A percentile compares a stretch with the other conserved stretches of the same genome.
These are phyloP conservation scores for Synergus laeviventris DNA, from an alignment of 2,888 invertebrate genomes.

Conservation along the genomic window DNA sequence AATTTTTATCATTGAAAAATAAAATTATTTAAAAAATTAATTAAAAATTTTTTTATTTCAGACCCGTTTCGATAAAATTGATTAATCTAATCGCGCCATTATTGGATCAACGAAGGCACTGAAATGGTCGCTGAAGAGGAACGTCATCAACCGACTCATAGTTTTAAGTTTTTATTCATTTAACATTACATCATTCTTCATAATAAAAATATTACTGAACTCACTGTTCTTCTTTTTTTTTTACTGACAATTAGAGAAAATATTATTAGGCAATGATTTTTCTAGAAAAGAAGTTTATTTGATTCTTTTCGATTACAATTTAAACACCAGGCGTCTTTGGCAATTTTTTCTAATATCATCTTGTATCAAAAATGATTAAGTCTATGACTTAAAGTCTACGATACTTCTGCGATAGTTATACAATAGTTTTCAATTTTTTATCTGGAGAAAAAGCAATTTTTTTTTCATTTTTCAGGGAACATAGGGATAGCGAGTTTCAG, in stretches of 20 bases:
- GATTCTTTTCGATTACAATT: slow-evolving; percentile 22
- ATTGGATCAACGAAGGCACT: slow-evolving; percentile 17
- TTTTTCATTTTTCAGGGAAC: neutral
- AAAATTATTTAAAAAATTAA: too few relatives aligned
- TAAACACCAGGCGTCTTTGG: slow-evolving; percentile 33
- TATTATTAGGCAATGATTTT: neutral
- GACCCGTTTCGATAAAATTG: slow-evolving; percentile 35
- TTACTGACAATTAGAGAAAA: neutral
- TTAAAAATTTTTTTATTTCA: neutral
- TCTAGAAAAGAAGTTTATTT: slow-evolving; percentile 28
- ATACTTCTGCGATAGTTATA: slow-evolving; percentile 24
- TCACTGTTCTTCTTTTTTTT: neutral
- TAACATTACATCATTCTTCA: neutral
- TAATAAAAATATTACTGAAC: neutral
- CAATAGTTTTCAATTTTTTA: slow-evolving; percentile 5
- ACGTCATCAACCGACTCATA: neutral
- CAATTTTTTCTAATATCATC: slow-evolving; percentile 12
- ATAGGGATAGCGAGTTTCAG: slow-evolving; percentile 1
- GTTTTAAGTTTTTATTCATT: neutral
- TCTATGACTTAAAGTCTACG: slow-evolving; percentile 21
- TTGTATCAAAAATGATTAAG: slow-evolving; percentile 32
- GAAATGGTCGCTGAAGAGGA: neutral
- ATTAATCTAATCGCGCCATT: slow-evolving; percentile 26
- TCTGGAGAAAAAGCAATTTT: slow-evolving; percentile 5
- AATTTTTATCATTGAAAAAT: too few relatives aligned